phyloP scores from a whole-genome alignment of 2,888 invertebrate species.

The Arge pagana region DNA sequence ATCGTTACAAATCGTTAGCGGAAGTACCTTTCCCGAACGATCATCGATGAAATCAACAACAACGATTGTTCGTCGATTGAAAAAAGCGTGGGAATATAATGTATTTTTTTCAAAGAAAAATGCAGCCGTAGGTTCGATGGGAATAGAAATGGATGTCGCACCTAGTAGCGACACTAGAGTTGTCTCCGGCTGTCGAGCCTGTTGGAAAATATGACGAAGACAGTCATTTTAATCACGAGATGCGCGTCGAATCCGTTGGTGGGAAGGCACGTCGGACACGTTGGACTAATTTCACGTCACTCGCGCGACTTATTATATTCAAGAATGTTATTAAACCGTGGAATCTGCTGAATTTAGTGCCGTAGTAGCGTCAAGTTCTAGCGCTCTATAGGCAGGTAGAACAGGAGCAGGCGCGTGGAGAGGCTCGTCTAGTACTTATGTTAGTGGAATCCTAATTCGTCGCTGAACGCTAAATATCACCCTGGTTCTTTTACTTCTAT shows the following conservation, averaged over 20 bases:
- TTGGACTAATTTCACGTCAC: conserved; percentile 54
- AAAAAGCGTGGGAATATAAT: no score
- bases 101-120: no score
- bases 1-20: no score
- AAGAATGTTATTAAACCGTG: conserved; percentile 39
- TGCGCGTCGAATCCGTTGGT: conserved; percentile 48
- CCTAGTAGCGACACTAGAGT: no score
- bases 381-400: not conserved
- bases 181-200: no score
- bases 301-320: conserved; percentile 53
- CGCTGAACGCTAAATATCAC: not conserved
- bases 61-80: no score
- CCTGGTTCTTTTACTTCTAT: no score
- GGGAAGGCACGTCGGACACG: conserved; percentile 39
- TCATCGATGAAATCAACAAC: no score
- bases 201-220: conserved; percentile 47
- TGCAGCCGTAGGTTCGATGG: no score
- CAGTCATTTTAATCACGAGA: conserved; percentile 53
- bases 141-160: no score
- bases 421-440: no score
- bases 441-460: conserved; percentile 13
- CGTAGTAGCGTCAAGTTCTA: conserved; percentile 5
- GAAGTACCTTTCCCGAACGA: no score
- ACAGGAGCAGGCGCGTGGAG: conserved; percentile 4
- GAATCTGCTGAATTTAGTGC: conserved; percentile 19